Percentiles rank a stretch among this genome's conserved stretches.
phyloP scores from a whole-genome alignment of 2,888 invertebrate genomes.

The Auanema freiburgensis region DNA sequence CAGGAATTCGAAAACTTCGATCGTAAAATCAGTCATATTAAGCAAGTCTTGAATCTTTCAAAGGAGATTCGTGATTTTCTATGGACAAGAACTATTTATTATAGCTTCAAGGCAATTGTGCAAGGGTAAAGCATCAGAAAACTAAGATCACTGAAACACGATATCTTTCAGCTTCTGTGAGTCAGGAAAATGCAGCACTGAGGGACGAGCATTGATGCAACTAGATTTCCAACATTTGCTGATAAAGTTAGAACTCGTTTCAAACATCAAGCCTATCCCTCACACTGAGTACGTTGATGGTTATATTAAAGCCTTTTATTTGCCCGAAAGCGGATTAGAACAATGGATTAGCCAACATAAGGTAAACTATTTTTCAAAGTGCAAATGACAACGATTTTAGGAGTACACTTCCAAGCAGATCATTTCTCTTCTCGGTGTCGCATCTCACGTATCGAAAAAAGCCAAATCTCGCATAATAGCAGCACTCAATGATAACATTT shows the following conservation, averaged over 20 bases:
- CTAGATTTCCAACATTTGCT: slow-evolving; percentile 92
- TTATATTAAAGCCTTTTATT: slow-evolving; percentile 94
- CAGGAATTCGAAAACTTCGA: slow-evolving; percentile 49
- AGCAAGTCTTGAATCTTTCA: slow-evolving; percentile 23
- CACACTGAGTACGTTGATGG: slow-evolving; percentile 87
- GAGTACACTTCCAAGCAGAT: slow-evolving; percentile 89
- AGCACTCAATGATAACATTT: slow-evolving; percentile 42
- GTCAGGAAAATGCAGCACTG: slow-evolving; percentile 86
- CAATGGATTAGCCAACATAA: slow-evolving; percentile 83
- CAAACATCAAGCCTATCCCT: slow-evolving; percentile 78
- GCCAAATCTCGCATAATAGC: slow-evolving; percentile 69
- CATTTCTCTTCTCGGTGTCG: slow-evolving; percentile 79
- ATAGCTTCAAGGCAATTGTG: slow-evolving; percentile 83
- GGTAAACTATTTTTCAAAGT: slow-evolving; percentile 65
- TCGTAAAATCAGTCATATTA: slow-evolving; percentile 34
- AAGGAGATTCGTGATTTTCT: slow-evolving; percentile 67
- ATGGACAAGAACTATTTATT: slow-evolving; percentile 86
- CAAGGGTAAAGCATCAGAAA: slow-evolving; percentile 75
- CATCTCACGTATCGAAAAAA: slow-evolving; percentile 85
- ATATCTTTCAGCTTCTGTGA: slow-evolving; percentile 73
- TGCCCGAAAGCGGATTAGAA: slow-evolving; percentile 84
- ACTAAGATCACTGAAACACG: not conserved
- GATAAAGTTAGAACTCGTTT: slow-evolving; percentile 79
- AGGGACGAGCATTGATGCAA: slow-evolving; percentile 95
- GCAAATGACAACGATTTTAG: slow-evolving; percentile 65